phyloP scores from a whole-genome alignment of 2,113 vertebrate genomes.

The Cygnus atratus region DNA sequence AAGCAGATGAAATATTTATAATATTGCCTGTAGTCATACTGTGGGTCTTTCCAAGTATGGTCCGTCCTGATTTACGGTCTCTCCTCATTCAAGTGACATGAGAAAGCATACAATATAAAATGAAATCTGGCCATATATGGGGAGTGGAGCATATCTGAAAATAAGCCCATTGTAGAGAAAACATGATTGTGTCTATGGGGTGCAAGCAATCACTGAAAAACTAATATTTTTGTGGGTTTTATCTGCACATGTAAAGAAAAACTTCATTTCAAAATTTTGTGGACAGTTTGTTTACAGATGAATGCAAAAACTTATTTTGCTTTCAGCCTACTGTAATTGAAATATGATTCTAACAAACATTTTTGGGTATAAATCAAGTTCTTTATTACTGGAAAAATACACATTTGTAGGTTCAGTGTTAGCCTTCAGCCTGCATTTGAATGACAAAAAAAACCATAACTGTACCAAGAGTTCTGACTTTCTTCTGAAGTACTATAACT shows the following conservation, averaged over 20 bases:
- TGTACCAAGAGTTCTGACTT: not conserved
- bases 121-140: not conserved
- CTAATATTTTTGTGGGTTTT: not conserved
- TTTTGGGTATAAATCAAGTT: not conserved
- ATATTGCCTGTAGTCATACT: conserved; percentile 41
- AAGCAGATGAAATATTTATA: conserved; percentile 66
- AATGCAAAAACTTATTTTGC: not conserved
- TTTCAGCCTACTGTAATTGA: not conserved
- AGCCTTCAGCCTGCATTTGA: not conserved
- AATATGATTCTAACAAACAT: not conserved
- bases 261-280: not conserved
- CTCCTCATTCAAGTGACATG: not conserved
- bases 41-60: not conserved
- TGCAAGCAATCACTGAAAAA: not conserved
- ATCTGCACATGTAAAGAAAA: not conserved
- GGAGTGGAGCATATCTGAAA: not conserved
- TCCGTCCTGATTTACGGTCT: conserved; percentile 27
- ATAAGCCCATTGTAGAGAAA: not conserved
- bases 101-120: conserved; percentile 15
- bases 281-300: not conserved
- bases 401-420: not conserved
- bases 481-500: not conserved
- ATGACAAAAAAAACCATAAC: not conserved
- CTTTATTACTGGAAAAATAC: not conserved
- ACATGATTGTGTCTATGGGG: not conserved